These are phyloP conservation scores for Drosophila lowei DNA, from an alignment of 1,140 invertebrate species.

Conservation along the genomic window DNA sequence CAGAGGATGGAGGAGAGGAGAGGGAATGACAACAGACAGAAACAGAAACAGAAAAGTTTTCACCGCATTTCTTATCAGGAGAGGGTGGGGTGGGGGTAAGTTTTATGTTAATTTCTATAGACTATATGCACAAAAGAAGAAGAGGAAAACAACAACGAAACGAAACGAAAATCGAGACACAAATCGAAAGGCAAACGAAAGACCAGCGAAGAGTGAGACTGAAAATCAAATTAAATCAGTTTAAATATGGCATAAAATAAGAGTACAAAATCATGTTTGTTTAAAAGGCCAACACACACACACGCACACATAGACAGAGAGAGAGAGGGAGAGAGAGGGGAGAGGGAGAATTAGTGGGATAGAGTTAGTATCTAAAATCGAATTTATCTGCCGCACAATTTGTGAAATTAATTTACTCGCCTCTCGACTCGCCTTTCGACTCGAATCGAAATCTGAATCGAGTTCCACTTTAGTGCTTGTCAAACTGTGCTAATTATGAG, in stretches of 20 bases:
- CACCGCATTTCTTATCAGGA: slow-evolving; percentile 3
- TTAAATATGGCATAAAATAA: slow-evolving; percentile 72
- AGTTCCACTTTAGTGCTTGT: slow-evolving; percentile 25
- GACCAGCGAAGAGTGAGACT: slow-evolving; percentile 7
- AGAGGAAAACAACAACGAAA: no score
- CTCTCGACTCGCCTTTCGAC: no score
- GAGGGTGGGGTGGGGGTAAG: slow-evolving; percentile 2
- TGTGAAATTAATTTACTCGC: slow-evolving; percentile 68
- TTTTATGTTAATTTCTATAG: slow-evolving; percentile 45
- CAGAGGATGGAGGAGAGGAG: neutral
- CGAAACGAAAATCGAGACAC: slow-evolving; percentile 1
- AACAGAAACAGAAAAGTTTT: slow-evolving; percentile 21
- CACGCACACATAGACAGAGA: neutral
- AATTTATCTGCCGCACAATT: slow-evolving; percentile 58
- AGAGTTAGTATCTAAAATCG: slow-evolving; percentile 32
- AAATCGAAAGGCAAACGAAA: slow-evolving; percentile 29
- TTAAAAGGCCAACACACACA: slow-evolving; percentile 51
- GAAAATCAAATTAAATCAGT: slow-evolving; percentile 64
- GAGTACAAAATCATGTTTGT: slow-evolving; percentile 73
- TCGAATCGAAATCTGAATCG: no score
- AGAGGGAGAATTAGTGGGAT: neutral
- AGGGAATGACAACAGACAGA: neutral
- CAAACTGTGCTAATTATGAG: slow-evolving; percentile 56
- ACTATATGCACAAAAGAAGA: neutral
- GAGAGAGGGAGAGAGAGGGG: no score